Evolutionary conservation across 2,797 vertebrate genomes (phyloP).

Genomic region (Melopsittacus undulatus): DNA sequence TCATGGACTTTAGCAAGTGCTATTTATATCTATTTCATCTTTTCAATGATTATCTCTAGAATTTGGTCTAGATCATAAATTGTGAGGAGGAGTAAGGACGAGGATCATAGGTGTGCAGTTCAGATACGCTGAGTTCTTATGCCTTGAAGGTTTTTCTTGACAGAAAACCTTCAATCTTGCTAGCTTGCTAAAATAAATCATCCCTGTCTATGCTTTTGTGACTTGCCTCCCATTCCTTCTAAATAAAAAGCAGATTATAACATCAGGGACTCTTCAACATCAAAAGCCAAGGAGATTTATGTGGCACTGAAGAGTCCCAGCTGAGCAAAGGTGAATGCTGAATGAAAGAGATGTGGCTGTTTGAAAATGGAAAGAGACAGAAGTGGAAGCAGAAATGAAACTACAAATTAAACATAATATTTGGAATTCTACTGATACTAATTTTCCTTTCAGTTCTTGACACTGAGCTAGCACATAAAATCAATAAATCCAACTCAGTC

Average conservation of each 20-base stretch:
- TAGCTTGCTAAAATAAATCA: neutral
- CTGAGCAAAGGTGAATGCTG: neutral
- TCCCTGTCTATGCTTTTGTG: neutral
- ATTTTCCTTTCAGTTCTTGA: neutral
- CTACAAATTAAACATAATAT: neutral
- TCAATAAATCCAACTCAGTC: neutral
- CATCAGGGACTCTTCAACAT: neutral
- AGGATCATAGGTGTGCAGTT: neutral
- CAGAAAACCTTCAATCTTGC: neutral
- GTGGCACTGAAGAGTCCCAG: neutral
- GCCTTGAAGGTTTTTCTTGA: neutral
- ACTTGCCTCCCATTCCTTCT: neutral
- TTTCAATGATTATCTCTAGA: neutral
- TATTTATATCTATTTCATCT: neutral
- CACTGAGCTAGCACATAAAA: neutral
- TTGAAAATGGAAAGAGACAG: neutral
- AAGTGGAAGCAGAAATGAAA: neutral
- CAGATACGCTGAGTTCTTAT: neutral
- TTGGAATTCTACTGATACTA: neutral
- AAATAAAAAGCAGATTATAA: neutral
- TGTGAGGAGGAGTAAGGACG: neutral
- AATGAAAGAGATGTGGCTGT: neutral
- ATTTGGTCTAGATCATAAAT: neutral
- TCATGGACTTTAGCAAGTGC: neutral
- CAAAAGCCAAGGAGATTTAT: neutral